These are phyloP conservation scores for Rhopalosiphum nymphaeae DNA, from an alignment of 2,888 invertebrate species.

Conservation along the genomic window DNA sequence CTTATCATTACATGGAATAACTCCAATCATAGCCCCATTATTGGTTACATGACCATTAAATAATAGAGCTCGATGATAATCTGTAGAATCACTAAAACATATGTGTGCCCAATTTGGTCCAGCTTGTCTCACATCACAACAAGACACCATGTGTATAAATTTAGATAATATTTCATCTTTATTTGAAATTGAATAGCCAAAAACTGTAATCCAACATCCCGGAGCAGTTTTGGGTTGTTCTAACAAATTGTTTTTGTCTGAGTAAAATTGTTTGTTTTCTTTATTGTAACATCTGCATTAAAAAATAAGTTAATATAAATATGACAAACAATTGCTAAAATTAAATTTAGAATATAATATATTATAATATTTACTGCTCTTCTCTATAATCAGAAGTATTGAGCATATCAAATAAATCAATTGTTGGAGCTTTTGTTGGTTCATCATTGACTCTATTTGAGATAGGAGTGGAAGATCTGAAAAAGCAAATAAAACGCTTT, in stretches of 20 bases:
- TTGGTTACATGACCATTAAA: slow-evolving; percentile 60
- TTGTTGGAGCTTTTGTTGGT: slow-evolving; percentile 56
- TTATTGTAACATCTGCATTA: slow-evolving; percentile 38
- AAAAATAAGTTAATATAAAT: not conserved
- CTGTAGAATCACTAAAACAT: slow-evolving; percentile 59
- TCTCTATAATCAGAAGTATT: slow-evolving; percentile 58
- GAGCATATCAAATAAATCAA: slow-evolving; percentile 51
- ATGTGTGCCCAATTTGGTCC: slow-evolving; percentile 62
- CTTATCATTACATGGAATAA: slow-evolving; percentile 59
- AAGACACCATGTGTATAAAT: slow-evolving; percentile 58
- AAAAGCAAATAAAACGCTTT: not conserved
- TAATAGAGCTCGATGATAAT: slow-evolving; percentile 62
- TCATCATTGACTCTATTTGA: slow-evolving; percentile 48
- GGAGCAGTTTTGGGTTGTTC: not conserved
- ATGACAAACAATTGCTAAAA: not conserved
- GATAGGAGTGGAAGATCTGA: slow-evolving; percentile 57
- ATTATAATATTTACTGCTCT: slow-evolving; percentile 32
- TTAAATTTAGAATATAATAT: not conserved
- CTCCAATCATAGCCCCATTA: slow-evolving; percentile 63
- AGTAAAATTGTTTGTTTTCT: slow-evolving; percentile 61
- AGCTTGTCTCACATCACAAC: slow-evolving; percentile 57
- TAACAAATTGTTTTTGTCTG: slow-evolving; percentile 37
- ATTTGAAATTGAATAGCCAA: slow-evolving; percentile 52
- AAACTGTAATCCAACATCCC: slow-evolving; percentile 51
- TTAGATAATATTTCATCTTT: slow-evolving; percentile 64